Conservation (phyloP, 2,888 invertebrate genomes). For the Pseudococcus viburni region DNA sequence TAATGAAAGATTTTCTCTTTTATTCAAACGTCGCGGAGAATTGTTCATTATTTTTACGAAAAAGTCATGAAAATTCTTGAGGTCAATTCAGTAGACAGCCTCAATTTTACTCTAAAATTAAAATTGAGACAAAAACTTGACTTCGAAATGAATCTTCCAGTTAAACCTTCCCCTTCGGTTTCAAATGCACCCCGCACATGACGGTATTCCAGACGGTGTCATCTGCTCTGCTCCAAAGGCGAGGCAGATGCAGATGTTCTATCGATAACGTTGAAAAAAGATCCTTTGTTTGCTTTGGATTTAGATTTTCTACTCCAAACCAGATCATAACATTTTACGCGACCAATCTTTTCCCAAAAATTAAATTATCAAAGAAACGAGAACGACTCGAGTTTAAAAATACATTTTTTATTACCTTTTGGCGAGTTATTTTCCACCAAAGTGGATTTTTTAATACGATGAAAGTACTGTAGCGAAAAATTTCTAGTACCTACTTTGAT, state of each 20-base stretch:
- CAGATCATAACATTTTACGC: neutral
- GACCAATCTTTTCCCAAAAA: neutral
- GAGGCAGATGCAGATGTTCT: neutral
- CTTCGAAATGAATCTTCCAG: no score
- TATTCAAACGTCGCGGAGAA: no score
- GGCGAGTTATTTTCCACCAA: neutral
- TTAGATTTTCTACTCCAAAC: neutral
- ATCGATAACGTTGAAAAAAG: neutral
- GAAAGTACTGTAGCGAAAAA: slow-evolving; percentile 10
- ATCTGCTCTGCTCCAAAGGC: no score
- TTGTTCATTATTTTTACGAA: no score
- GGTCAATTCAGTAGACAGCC: no score
- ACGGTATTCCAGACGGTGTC: neutral
- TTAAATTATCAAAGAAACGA: neutral
- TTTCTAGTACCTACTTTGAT: neutral
- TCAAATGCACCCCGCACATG: neutral
- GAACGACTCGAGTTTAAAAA: neutral
- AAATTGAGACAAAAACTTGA: no score
- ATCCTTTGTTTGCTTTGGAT: neutral
- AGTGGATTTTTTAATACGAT: neutral
- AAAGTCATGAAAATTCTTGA: no score
- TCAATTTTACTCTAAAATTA: no score
- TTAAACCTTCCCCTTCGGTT: no score
- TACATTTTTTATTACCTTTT: neutral
- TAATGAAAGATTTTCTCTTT: no score